A percentile compares a stretch with the other conserved stretches of the same genome.
phyloP scores from a whole-genome alignment of 2,113 vertebrate species.

The Eclectus roratus region DNA sequence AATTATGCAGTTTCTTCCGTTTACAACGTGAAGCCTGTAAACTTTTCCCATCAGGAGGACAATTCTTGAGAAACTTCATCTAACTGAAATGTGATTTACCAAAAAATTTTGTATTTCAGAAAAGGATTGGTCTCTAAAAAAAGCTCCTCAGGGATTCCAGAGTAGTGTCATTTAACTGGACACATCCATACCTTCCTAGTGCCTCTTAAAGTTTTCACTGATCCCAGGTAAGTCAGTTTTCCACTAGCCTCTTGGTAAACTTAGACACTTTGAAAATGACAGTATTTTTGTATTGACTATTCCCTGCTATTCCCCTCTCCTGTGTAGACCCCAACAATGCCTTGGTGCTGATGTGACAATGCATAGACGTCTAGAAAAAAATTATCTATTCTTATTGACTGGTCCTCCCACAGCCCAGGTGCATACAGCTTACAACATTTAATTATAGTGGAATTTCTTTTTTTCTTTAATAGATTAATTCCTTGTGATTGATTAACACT shows the following conservation, averaged over 20 bases:
- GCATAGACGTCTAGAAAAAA: background rate
- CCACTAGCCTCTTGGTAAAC: background rate
- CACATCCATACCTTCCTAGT: background rate
- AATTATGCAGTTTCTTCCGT: background rate
- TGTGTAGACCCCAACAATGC: background rate
- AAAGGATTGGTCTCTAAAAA: background rate
- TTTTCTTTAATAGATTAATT: constrained; percentile 3
- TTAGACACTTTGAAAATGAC: background rate
- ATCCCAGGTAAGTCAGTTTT: background rate
- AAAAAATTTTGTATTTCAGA: background rate
- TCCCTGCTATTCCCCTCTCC: background rate
- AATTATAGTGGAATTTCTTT: background rate
- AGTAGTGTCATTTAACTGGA: background rate
- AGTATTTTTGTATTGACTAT: constrained; percentile 29
- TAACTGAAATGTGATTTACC: background rate
- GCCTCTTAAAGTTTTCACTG: background rate
- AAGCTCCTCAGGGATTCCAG: background rate
- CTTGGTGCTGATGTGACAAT: background rate
- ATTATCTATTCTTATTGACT: background rate
- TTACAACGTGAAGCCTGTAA: background rate
- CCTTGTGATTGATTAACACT: constrained; percentile 11
- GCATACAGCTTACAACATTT: background rate
- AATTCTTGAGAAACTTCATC: background rate
- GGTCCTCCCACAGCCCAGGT: background rate
- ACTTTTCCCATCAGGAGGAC: background rate